Conservation (phyloP, 2,888 invertebrate species). For the Leucoma salicis region DNA sequence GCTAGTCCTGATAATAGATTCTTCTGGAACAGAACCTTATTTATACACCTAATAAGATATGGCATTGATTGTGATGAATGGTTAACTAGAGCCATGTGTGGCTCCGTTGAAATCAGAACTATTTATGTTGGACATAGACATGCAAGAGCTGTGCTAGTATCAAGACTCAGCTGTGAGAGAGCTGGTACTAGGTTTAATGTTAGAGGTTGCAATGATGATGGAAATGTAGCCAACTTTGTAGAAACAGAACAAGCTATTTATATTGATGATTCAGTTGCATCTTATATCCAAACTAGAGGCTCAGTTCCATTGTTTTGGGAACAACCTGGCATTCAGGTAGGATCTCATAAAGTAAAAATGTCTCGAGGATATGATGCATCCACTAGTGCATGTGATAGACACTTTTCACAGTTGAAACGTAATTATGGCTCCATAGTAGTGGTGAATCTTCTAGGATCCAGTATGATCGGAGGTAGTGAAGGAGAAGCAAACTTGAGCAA, state of each 20-base stretch:
- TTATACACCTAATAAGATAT: slow-evolving; percentile 95
- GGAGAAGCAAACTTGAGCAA: slow-evolving; percentile 98
- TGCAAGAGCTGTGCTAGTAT: slow-evolving; percentile 96
- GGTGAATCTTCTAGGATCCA: slow-evolving; percentile 95
- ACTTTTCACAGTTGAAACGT: slow-evolving; percentile 91
- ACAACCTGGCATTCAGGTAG: slow-evolving; percentile 98
- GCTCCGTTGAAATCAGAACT: slow-evolving; percentile 97
- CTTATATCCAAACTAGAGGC: slow-evolving; percentile 96
- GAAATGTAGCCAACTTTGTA: slow-evolving; percentile 99
- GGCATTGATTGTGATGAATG: slow-evolving; percentile 95
- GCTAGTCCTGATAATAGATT: slow-evolving; percentile 95
- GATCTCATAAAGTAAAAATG: slow-evolving; percentile 98
- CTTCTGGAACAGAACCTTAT: slow-evolving; percentile 99
- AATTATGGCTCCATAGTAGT: slow-evolving; percentile 96
- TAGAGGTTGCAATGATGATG: slow-evolving; percentile 99
- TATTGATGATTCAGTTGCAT: slow-evolving; percentile 94
- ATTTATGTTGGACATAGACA: slow-evolving; percentile 98
- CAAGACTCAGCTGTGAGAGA: slow-evolving; percentile 97
- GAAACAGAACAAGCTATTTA: slow-evolving; percentile 99
- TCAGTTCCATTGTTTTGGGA: slow-evolving; percentile 99
- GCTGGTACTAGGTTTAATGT: slow-evolving; percentile 99
- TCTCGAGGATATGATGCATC: slow-evolving; percentile 98
- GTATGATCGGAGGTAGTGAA: slow-evolving; percentile 96
- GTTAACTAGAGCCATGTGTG: slow-evolving; percentile 98
- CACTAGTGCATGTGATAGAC: slow-evolving; percentile 95